Base-by-base conservation (phyloP, 92 coral and sea anemone species). In the Galaxea fascicularis region DNA sequence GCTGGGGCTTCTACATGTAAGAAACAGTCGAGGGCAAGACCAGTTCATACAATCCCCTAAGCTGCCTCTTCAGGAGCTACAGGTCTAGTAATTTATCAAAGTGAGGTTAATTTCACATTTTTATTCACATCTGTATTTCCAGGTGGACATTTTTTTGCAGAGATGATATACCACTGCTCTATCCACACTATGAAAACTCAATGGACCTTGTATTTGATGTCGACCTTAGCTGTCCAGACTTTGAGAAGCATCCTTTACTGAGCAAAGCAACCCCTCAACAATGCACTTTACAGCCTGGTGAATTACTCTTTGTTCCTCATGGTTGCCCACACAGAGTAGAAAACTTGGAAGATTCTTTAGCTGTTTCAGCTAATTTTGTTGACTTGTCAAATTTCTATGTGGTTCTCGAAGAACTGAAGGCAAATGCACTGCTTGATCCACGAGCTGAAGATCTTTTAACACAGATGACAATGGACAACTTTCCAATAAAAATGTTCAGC, bases 281-380 rank as follows among this genome's bases (percentile, higher is more conserved):
- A 54, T 91, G 95, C 22, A 59, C 71, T 12, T 73, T 91, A 29
- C 87, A 91, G 20, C 92, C 95, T 41, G 92, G 95, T 20, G 95
- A 91, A 64, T 39, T 88, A 11, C 85, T 91, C 25, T 91, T 91
- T 76, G 92, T 89, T 11, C 95, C 95, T 16, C 66, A 80, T 53
- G 95, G 95, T 51, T 84, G 90, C 12, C 88, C 95, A 57, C 92
- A 91, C 76, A 77, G 78, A 58, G 89, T 85, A 71, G 95, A 91
- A 88, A 88, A 90, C 71, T 88, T 91, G 65, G 95, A 91, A 11
- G 95, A 91, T 71, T 91, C 92, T 18, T 71, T 91, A 60, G 86
- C 92, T 0, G 71, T 91, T 14, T 79, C 90, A 10, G 90, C 89
- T 1, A 88, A 89, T 39, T 91, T 78, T 76, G 90, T 91, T 39